phyloP scores from a whole-genome alignment of 2,888 invertebrate species.

The Epirrhoe alternata region DNA sequence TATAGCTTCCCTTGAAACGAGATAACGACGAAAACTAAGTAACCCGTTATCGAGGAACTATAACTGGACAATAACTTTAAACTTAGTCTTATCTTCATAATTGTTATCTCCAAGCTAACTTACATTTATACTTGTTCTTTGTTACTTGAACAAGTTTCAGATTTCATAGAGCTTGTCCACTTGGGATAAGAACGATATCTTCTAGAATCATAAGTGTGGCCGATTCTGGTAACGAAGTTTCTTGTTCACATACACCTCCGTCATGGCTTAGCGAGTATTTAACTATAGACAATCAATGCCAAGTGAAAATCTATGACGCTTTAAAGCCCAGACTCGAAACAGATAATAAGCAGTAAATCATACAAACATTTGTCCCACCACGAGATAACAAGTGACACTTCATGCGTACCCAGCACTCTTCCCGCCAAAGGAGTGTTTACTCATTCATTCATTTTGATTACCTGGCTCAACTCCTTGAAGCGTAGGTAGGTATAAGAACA shows the following conservation, averaged over 20 bases:
- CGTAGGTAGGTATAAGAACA: conserved; percentile 54
- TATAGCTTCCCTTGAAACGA: conserved; percentile 1
- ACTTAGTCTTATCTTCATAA: conserved; percentile 41
- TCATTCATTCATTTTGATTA: too few species aligned
- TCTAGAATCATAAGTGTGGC: background rate
- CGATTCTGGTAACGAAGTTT: background rate
- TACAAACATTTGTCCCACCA: background rate
- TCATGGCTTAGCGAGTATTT: too few species aligned
- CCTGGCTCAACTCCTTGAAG: conserved; percentile 35
- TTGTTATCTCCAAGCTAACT: conserved; percentile 27
- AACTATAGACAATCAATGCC: too few species aligned
- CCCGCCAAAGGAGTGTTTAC: too few species aligned
- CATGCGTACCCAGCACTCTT: too few species aligned
- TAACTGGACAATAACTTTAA: conserved; percentile 39
- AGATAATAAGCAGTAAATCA: too few species aligned
- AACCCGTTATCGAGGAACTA: conserved; percentile 35
- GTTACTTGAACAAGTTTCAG: conserved; percentile 14
- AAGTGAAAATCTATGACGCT: background rate
- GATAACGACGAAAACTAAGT: conserved; percentile 31
- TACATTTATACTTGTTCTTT: conserved; percentile 15
- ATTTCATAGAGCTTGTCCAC: conserved; percentile 6
- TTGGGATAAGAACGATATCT: background rate
- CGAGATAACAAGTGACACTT: background rate
- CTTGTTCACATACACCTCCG: background rate
- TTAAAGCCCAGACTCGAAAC: too few species aligned